Percentiles rank a stretch among this genome's conserved stretches.
These are phyloP conservation scores for Pteromalus puparum DNA, from an alignment of 1,140 invertebrate species.

Conservation along the genomic window DNA sequence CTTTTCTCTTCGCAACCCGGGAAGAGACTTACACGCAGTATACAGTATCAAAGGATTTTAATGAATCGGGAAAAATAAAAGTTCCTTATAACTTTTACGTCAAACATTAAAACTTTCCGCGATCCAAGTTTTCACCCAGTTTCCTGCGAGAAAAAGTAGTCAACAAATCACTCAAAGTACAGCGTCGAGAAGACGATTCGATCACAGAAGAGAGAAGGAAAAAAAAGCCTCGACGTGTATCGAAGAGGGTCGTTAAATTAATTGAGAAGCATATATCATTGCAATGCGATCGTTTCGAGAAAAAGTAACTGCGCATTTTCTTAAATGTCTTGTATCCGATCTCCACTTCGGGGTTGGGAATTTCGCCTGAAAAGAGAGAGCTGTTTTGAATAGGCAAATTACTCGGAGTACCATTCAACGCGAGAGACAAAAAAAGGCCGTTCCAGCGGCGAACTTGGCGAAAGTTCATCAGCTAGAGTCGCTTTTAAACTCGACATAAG, in stretches of 20 bases:
- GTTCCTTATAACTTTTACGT: background rate
- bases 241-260: background rate
- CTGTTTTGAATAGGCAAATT: constrained; percentile 3
- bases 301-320: background rate
- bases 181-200: background rate
- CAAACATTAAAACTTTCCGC: background rate
- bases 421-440: no score
- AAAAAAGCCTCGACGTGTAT: background rate
- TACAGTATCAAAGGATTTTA: background rate
- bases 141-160: background rate
- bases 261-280: background rate
- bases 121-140: background rate
- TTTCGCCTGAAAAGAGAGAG: background rate
- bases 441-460: background rate
- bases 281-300: background rate
- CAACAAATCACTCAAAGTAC: background rate
- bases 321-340: background rate
- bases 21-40: background rate
- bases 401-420: constrained; percentile 2
- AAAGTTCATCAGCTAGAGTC: background rate
- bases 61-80: background rate
- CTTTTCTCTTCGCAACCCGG: background rate
- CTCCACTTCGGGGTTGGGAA: background rate
- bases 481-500: constrained; percentile 4
- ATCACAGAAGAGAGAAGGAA: no score